Evolutionary conservation across 2,888 invertebrate genomes (phyloP), one percentile per base, ranked within the genome.

Genomic region (Mamestra brassicae): DNA sequence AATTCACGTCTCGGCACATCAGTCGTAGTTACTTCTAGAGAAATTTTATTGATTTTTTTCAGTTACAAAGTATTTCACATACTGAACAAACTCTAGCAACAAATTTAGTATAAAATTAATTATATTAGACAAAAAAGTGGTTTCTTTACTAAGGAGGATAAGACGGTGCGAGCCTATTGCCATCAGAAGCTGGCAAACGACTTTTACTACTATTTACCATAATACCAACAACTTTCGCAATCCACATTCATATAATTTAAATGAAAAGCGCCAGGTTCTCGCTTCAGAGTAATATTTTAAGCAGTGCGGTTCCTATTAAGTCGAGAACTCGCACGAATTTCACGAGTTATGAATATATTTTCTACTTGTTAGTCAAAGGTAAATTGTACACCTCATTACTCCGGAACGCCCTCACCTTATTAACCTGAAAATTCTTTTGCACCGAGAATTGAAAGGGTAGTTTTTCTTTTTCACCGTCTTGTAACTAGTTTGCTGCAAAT

Each of bases 281-380:
- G 26, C 52, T 68, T 45, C 47, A n/a, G 50, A 61, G 60, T 67
- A 73, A 68, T 81, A 66, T 71, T 71, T 70, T 47, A 69, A 74
- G 57, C 65, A 81, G 60, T 63, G 66, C 57, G 81, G 76, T 68
- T 55, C 64, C 34, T 70, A 85, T 57, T 67, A 60, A 58, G 78
- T 45, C 64, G 61, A 55, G n/a, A 61, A 52, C 57, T 61, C 66
- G 64, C 54, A 69, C 66, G 55, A 75, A 68, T 65, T 83, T 38
- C 71, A 47, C 60, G 52, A 80, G 68, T 80, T 82, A 72, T 82
- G 81, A 85, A 85, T 85, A 82, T 76, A 78, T 81, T 81, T 84
- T 72, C 82, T 64, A 62, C 85, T 78, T 83, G 83, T 87, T 87
- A 87, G 85, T 76, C 76, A 81, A 77, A 85, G 69, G 81, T 83